These are phyloP conservation scores for Metallyticus violacea DNA, from an alignment of 2,888 invertebrate species.

Conservation along the genomic window DNA sequence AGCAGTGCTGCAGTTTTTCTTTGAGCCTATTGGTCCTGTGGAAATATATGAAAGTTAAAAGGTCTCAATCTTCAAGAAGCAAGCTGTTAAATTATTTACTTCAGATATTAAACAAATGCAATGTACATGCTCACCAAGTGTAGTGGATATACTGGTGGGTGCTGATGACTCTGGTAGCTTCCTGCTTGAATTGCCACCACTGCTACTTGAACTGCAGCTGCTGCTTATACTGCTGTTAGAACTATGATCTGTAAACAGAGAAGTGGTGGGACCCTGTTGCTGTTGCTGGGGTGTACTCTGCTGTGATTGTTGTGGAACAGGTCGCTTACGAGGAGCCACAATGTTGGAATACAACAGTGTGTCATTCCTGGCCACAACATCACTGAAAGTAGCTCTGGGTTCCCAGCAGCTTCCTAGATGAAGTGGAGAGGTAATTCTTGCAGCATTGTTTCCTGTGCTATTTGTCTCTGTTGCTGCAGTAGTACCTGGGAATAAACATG, in stretches of 20 bases:
- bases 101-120: too few relatives aligned
- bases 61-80: too few relatives aligned
- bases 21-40: constrained; percentile 49
- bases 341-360: constrained; percentile 41
- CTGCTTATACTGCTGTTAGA: background rate
- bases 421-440: background rate
- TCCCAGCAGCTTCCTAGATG: constrained; percentile 47
- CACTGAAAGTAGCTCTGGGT: constrained; percentile 57
- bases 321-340: constrained; percentile 37
- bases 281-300: background rate
- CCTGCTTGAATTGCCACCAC: background rate
- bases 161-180: background rate
- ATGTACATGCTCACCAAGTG: constrained; percentile 5
- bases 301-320: constrained; percentile 1
- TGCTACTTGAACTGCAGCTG: background rate
- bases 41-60: background rate
- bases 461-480: background rate
- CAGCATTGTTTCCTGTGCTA: background rate
- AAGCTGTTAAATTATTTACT: too few relatives aligned
- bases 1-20: constrained; percentile 33
- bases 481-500: background rate
- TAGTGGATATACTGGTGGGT: background rate
- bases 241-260: constrained; percentile 13
- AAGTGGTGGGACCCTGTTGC: background rate
- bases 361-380: constrained; percentile 57